Evolutionary conservation across 2,113 vertebrate genomes (phyloP).

Genomic region (Alosa alosa): DNA sequence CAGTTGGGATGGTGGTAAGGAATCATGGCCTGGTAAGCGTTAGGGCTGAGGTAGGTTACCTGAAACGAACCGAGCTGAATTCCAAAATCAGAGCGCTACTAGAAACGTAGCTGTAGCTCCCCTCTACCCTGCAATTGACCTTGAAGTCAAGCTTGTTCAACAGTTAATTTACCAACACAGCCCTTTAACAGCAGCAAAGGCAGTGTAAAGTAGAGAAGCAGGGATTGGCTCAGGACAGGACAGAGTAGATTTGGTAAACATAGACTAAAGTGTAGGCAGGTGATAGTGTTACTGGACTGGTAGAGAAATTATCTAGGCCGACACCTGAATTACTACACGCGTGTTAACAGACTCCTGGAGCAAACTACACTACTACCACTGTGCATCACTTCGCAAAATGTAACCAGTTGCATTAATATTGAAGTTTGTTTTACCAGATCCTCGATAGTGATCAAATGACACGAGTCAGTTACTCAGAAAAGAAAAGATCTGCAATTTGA

Average conservation of each 20-base stretch:
- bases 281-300: background rate
- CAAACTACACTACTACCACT: background rate
- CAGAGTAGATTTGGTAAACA: background rate
- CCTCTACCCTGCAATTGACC: background rate
- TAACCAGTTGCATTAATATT: background rate
- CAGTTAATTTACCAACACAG: background rate
- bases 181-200: background rate
- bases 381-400: background rate
- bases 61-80: background rate
- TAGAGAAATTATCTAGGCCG: background rate
- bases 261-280: background rate
- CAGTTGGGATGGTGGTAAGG: background rate
- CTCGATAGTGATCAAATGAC: background rate
- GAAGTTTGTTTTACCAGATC: background rate
- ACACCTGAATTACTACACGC: background rate
- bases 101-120: background rate
- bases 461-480: background rate
- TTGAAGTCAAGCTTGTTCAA: background rate
- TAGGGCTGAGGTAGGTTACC: slow-evolving; percentile 33
- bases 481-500: background rate
- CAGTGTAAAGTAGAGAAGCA: background rate
- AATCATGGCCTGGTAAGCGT: background rate
- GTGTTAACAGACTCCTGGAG: background rate
- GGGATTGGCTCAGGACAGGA: background rate
- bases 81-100: background rate